Conservation (phyloP, 2,888 invertebrate genomes). For the Hirtodrosophila trivittata region DNA sequence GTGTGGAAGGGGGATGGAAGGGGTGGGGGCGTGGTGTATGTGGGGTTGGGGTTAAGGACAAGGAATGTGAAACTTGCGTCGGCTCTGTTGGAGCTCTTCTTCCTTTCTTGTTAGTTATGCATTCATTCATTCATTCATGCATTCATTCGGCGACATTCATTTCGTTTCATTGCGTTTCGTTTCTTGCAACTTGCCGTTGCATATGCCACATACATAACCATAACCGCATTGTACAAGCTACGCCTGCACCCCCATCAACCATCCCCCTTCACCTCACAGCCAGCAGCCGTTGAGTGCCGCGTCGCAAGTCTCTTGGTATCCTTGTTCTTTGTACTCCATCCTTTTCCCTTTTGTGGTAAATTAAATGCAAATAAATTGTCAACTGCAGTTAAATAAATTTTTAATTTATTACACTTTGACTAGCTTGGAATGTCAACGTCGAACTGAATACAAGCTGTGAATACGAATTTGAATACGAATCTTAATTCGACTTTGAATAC, state of each 20-base stretch:
- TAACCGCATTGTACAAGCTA: slow-evolving; percentile 59
- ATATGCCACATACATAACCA: slow-evolving; percentile 45
- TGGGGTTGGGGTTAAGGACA: slow-evolving; percentile 5
- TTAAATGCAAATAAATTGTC: slow-evolving; percentile 79
- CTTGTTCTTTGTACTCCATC: slow-evolving; percentile 6
- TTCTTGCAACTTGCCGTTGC: slow-evolving; percentile 46
- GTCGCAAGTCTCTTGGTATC: slow-evolving; percentile 40
- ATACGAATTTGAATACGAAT: slow-evolving; percentile 13
- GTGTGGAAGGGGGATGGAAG: neutral
- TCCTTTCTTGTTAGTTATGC: slow-evolving; percentile 70
- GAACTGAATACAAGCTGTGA: slow-evolving; percentile 9
- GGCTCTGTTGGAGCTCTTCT: slow-evolving; percentile 20
- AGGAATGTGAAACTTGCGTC: slow-evolving; percentile 39
- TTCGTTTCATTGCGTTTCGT: slow-evolving; percentile 71
- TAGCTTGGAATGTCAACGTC: slow-evolving; percentile 37
- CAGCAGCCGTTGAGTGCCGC: neutral
- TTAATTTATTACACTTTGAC: slow-evolving; percentile 74
- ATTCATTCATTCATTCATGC: slow-evolving; percentile 64
- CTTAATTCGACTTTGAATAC: slow-evolving; percentile 7
- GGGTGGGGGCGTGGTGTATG: neutral
- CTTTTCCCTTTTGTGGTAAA: slow-evolving; percentile 67
- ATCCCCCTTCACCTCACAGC: slow-evolving; percentile 10
- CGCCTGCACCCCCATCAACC: slow-evolving; percentile 2
- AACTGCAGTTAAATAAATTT: slow-evolving; percentile 78
- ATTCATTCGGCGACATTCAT: slow-evolving; percentile 73